A percentile compares a stretch with the other conserved stretches of the same genome.
phyloP scores from a whole-genome alignment of 2,888 invertebrate genomes.

The Rhodophaea formosa region DNA sequence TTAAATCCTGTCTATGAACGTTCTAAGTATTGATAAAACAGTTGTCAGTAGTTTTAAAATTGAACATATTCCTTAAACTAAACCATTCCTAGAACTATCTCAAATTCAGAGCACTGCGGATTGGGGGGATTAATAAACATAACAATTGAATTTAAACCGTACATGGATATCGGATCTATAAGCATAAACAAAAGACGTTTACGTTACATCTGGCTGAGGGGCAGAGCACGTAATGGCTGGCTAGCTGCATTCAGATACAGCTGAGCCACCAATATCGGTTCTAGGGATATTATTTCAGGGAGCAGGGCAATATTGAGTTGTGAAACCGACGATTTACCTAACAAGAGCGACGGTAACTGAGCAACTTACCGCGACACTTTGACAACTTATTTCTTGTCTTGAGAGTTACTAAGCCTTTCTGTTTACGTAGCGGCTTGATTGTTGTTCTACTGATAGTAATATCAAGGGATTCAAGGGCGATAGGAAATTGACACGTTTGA shows the following conservation, averaged over 20 bases:
- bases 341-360: slow-evolving; percentile 70
- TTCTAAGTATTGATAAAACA: too few relatives aligned
- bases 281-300: slow-evolving; percentile 73
- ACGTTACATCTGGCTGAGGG: slow-evolving; percentile 60
- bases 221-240: slow-evolving; percentile 53
- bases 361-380: slow-evolving; percentile 75
- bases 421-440: slow-evolving; percentile 68
- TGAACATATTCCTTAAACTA: not conserved
- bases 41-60: not conserved
- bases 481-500: slow-evolving; percentile 1
- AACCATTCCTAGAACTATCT: not conserved
- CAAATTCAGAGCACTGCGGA: slow-evolving; percentile 18
- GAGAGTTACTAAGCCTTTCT: slow-evolving; percentile 67
- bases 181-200: slow-evolving; percentile 67
- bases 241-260: slow-evolving; percentile 62
- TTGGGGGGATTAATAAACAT: slow-evolving; percentile 17
- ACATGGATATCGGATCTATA: slow-evolving; percentile 45
- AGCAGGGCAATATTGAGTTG: slow-evolving; percentile 72
- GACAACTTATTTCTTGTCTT: slow-evolving; percentile 80
- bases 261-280: slow-evolving; percentile 68
- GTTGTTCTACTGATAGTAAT: slow-evolving; percentile 51
- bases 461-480: slow-evolving; percentile 33
- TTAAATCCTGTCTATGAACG: too few relatives aligned
- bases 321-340: slow-evolving; percentile 77
- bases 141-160: slow-evolving; percentile 42